Conservation (phyloP, 1,140 invertebrate species). For the Condylostylus longicornis region DNA sequence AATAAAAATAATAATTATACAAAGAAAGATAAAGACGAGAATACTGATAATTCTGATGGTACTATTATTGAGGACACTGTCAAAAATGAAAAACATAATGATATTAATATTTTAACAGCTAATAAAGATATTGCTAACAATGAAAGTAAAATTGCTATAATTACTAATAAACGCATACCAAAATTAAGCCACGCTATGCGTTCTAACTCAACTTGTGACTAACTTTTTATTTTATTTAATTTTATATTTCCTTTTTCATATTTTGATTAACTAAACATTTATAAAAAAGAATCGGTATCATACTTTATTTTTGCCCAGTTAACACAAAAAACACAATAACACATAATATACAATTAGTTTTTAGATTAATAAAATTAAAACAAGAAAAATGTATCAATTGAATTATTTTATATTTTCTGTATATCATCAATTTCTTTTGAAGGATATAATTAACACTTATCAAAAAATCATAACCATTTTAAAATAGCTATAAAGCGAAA, state of each 20-base stretch:
- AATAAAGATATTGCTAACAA: neutral
- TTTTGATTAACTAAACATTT: neutral
- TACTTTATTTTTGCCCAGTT: no score
- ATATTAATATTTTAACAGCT: conserved; percentile 4
- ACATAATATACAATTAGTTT: neutral
- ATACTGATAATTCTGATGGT: conserved; percentile 1
- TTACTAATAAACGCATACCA: conserved; percentile 3
- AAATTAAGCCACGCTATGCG: conserved; percentile 8
- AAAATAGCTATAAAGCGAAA: no score
- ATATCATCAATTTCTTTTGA: no score
- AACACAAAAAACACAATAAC: neutral
- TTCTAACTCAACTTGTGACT: conserved; percentile 10
- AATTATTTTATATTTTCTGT: no score
- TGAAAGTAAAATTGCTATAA: neutral
- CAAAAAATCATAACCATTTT: no score
- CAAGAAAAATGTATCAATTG: conserved; percentile 6
- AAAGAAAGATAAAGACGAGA: neutral
- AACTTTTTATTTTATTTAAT: neutral
- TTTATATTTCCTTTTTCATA: neutral
- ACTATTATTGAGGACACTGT: neutral
- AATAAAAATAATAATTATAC: neutral
- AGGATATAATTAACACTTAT: no score
- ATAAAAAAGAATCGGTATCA: conserved; percentile 1
- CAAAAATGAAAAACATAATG: conserved; percentile 2
- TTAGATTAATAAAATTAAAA: neutral